phyloP scores from a whole-genome alignment of 2,113 vertebrate species.

The Campylorhamphus procurvoides region DNA sequence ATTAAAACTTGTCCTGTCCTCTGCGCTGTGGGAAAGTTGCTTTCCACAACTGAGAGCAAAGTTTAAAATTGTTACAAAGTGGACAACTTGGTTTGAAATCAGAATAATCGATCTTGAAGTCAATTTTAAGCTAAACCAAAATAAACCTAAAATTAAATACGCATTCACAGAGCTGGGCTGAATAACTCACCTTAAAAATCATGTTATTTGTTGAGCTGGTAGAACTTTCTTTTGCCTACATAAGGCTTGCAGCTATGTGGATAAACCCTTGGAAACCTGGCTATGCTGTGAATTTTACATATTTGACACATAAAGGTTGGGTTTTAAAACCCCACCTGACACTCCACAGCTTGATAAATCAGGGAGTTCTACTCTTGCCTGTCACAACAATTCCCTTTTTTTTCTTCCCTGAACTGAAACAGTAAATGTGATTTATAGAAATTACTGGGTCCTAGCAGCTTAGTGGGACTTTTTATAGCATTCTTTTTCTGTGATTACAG shows the following conservation, averaged over 20 bases:
- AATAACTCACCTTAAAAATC: neutral
- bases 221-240: neutral
- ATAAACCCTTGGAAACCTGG: neutral
- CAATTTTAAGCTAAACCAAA: neutral
- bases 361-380: neutral
- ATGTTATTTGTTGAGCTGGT: neutral
- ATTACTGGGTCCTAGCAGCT: neutral
- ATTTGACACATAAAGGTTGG: neutral
- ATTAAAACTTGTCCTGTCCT: slow-evolving; percentile 6
- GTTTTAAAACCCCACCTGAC: neutral
- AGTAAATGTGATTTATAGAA: neutral
- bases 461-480: neutral
- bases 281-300: neutral
- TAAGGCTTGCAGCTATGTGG: neutral
- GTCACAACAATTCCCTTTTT: neutral
- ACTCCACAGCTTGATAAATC: neutral
- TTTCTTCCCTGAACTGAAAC: neutral
- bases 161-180: neutral
- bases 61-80: neutral
- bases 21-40: neutral
- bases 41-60: neutral
- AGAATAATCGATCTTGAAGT: neutral
- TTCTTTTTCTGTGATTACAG: neutral
- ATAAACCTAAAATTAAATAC: neutral
- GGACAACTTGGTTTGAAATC: neutral